phyloP scores from a whole-genome alignment of 1,140 invertebrate species.

The Neodiprion lecontei region DNA sequence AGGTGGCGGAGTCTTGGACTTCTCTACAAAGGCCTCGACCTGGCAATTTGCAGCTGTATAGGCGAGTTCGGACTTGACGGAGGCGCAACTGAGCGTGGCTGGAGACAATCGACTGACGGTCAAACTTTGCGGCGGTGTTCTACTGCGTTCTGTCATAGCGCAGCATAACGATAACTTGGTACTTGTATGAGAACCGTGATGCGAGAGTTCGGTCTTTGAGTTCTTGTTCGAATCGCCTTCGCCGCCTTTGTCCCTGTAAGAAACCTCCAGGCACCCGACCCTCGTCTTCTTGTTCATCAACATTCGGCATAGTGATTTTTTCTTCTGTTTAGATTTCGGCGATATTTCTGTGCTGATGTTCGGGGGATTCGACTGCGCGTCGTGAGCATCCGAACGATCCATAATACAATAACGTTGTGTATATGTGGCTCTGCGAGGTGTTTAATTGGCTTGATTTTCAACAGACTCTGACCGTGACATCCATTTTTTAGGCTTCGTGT shows the following conservation, averaged over 20 bases:
- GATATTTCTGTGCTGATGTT: conserved; percentile 39
- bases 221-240: conserved; percentile 45
- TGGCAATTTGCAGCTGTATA: conserved; percentile 42
- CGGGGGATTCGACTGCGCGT: conserved; percentile 17
- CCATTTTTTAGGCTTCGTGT: background rate
- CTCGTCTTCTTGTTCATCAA: conserved; percentile 58
- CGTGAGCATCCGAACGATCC: conserved; percentile 43
- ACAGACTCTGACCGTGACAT: background rate
- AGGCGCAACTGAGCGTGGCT: conserved; percentile 46
- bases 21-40: conserved; percentile 40
- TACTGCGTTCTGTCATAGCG: conserved; percentile 57
- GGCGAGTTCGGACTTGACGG: conserved; percentile 51
- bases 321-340: conserved; percentile 55
- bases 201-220: conserved; percentile 50
- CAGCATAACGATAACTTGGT: conserved; percentile 58
- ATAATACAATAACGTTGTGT: conserved; percentile 32
- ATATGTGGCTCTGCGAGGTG: no score
- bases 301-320: conserved; percentile 56
- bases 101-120: conserved; percentile 51
- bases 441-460: background rate
- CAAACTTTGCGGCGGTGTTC: conserved; percentile 54
- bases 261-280: conserved; percentile 53
- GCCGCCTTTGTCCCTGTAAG: conserved; percentile 42
- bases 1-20: conserved; percentile 26
- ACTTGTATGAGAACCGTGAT: conserved; percentile 54